Evolutionary conservation across 2,113 vertebrate genomes (phyloP), one percentile per base, ranked within the genome.

Genomic region (Scopus umbretta): DNA sequence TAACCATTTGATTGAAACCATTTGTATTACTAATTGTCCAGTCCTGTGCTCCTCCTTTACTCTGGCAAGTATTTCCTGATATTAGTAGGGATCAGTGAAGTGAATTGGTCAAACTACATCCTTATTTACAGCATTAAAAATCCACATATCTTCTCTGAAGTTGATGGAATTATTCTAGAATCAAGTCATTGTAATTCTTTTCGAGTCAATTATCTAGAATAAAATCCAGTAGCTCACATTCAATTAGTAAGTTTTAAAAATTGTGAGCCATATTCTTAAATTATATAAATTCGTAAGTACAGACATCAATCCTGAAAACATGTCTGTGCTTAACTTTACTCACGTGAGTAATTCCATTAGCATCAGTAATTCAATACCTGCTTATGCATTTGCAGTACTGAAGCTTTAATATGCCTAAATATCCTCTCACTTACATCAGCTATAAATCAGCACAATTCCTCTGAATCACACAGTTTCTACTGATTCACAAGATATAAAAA

Each of bases 331-430:
- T 96, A 96, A 95, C 96, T 96, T 97, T 96, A 94, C 96, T 97
- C 95, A 97, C 83, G 89, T 97, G 88, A 94, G 96, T 94, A 94
- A 94, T 95, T 94, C 97, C 95, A 97, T 97, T 97, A 97, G 87
- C 87, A 86, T 94, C 94, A 88, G 94, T 96, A 97, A 97, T 97
- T 96, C 95, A 94, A 94, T 91, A 96, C 95, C 94, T 95, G 97
- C 94, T 94, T 96, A 79, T 91, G 91, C 91, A 82, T 91, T 94
- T 96, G 84, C 95, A 91, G 52, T 62, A 66, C 90, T 82, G 84
- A 92, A 90, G 91, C 95, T 93, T 94, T 86, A 95, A 89, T 94
- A 95, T 34, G 93, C 81, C 80, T 72, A 78, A 96, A 91, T 94
- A 84, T 97, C 70, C 89, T 90, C 84, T 94, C 91, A 91, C 91